Evolutionary conservation across 2,113 vertebrate genomes (phyloP), one percentile per base, ranked within the genome.

Genomic region (Oreotrochilus melanogaster): DNA sequence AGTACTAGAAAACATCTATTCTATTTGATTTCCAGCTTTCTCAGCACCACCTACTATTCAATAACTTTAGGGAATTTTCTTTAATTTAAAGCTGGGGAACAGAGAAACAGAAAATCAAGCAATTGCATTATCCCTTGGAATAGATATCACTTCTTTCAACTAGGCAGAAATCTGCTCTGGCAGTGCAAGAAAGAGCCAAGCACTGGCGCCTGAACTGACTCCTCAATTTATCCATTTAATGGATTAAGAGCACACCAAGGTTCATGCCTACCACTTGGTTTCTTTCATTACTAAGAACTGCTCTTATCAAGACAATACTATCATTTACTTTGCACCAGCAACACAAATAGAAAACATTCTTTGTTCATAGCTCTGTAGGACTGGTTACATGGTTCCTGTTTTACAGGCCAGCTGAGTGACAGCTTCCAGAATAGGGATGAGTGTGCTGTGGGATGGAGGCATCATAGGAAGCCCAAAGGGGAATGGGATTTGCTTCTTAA

Each of bases 401-500:
- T 81, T 47, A 45, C 57, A n/a, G 0, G 39, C 21, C 80, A 64
- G 57, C 7, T 25, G 75, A 93, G 45, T 72, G 80, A 81, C 72
- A 67, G 89, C 61, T 91, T 84, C 65, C 83, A 93, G 48, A 19
- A 43, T 3, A 42, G 65, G 57, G 57, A 78, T 89, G 61, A 89
- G 17, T 35, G 37, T 84, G 39, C 50, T 91, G 28, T 10, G 3
- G 69, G 73, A 51, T 31, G 72, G 89, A 85, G 74, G n/a, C 61
- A 39, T 12, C 39, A 39, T 39, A 39, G 11, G 45, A 78, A 81
- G 19, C 62, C 89, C 60, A 57, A 89, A 81, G 93, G 87, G 65
- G 74, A 86, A 94, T n/a, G 14, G 39, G 93, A 94, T 96, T 96
- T 96, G 42, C 60, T 58, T 94, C 87, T 76, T 70, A 45, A 80